Conservation (phyloP, 64 coral and sea anemone species). For the Montipora efflorescens region DNA sequence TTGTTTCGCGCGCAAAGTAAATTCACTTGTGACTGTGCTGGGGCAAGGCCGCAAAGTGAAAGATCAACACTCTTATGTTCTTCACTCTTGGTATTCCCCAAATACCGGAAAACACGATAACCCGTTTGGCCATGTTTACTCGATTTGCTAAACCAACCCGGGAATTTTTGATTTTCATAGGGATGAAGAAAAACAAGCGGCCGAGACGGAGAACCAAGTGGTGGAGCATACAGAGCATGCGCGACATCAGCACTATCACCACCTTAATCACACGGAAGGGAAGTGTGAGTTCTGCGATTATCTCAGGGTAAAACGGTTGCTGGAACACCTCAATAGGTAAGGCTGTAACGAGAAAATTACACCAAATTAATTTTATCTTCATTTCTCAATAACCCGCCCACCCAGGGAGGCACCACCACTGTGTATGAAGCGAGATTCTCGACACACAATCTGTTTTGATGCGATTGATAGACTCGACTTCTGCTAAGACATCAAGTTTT, state of each 20-base stretch:
- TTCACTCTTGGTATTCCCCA: too few relatives aligned
- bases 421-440: too few relatives aligned
- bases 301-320: slow-evolving; percentile 78
- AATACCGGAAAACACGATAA: neutral
- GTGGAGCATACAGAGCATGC: slow-evolving; percentile 70
- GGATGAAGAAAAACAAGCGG: neutral
- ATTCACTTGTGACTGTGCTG: too few relatives aligned
- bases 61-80: too few relatives aligned
- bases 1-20: too few relatives aligned
- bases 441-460: too few relatives aligned
- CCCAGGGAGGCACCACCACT: too few relatives aligned
- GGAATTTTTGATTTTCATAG: neutral
- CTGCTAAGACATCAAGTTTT: too few relatives aligned
- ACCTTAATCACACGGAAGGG: slow-evolving; percentile 87
- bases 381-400: neutral
- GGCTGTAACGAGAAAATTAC: neutral
- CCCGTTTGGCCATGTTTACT: neutral
- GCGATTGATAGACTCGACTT: too few relatives aligned
- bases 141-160: too few relatives aligned
- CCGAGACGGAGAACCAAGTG: slow-evolving; percentile 35
- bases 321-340: slow-evolving; percentile 85
- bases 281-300: slow-evolving; percentile 94
- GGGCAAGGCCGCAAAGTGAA: too few relatives aligned
- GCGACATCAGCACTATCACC: slow-evolving; percentile 48
- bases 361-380: neutral